These are phyloP conservation scores for Callipepla californica DNA, from an alignment of 2,113 vertebrate genomes.

Conservation along the genomic window DNA sequence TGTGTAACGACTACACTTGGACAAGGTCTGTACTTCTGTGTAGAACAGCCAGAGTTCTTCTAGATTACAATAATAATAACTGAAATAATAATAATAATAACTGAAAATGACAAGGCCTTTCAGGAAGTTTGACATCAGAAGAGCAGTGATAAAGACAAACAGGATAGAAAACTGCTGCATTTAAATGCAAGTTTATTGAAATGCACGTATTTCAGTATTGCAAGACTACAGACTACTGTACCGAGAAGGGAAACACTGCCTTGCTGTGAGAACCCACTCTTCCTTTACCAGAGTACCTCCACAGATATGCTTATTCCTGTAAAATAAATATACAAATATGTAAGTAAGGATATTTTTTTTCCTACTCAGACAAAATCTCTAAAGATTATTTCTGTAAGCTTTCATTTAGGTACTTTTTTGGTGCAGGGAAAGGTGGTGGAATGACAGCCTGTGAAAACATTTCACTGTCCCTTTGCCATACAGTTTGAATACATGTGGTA, in stretches of 20 bases:
- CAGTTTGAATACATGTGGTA: neutral
- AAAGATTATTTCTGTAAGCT: neutral
- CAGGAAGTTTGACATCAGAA: slow-evolving; percentile 4
- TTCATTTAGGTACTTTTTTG: neutral
- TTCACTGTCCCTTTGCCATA: neutral
- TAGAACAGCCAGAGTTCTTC: slow-evolving; percentile 18
- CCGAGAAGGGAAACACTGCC: slow-evolving; percentile 96
- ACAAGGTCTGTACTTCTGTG: slow-evolving; percentile 21
- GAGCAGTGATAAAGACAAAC: slow-evolving; percentile 18
- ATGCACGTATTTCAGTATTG: neutral
- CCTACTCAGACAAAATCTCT: neutral
- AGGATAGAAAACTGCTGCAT: neutral
- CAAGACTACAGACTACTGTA: slow-evolving; percentile 72
- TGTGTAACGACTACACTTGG: neutral
- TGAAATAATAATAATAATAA: slow-evolving; percentile 22
- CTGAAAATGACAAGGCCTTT: neutral
- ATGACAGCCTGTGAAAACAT: neutral
- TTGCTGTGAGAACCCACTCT: slow-evolving; percentile 95
- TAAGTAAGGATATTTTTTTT: neutral
- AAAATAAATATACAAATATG: neutral
- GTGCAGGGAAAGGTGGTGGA: neutral
- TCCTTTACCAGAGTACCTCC: slow-evolving; percentile 96
- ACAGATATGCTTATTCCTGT: slow-evolving; percentile 91
- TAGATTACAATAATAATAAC: slow-evolving; percentile 1
- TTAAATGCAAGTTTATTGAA: neutral